Evolutionary conservation across 2,113 vertebrate genomes (phyloP).

Genomic region (Chloropsis cyanopogon): DNA sequence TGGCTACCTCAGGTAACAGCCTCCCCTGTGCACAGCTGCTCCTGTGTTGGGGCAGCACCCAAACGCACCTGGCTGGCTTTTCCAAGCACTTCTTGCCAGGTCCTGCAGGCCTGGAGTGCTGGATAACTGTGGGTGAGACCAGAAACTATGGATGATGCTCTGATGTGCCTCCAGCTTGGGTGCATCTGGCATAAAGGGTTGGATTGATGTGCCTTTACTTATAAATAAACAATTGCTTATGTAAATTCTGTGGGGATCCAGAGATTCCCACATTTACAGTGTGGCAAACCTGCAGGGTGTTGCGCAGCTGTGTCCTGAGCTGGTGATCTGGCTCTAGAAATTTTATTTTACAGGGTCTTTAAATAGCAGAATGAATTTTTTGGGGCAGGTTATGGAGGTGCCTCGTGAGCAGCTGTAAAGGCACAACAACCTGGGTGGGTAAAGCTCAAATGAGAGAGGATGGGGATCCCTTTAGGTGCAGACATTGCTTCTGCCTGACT

Average conservation of each 20-base stretch:
- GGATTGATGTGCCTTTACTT: not conserved
- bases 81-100: not conserved
- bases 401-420: not conserved
- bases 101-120: not conserved
- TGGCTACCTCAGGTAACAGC: constrained; percentile 75
- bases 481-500: not conserved
- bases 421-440: not conserved
- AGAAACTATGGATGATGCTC: not conserved
- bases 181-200: not conserved
- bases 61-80: fast-evolving
- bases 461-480: not conserved
- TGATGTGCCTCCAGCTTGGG: not conserved
- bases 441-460: not conserved
- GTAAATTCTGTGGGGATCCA: not conserved
- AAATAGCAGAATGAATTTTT: not conserved
- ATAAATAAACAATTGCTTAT: not conserved
- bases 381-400: not conserved
- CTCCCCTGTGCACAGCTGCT: not conserved
- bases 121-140: not conserved
- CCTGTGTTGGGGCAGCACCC: not conserved
- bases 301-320: not conserved
- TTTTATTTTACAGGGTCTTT: not conserved
- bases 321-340: not conserved
- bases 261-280: not conserved
- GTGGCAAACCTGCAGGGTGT: not conserved